These are phyloP conservation scores for Macrophya annulata DNA, from an alignment of 2,888 invertebrate species.

Conservation along the genomic window DNA sequence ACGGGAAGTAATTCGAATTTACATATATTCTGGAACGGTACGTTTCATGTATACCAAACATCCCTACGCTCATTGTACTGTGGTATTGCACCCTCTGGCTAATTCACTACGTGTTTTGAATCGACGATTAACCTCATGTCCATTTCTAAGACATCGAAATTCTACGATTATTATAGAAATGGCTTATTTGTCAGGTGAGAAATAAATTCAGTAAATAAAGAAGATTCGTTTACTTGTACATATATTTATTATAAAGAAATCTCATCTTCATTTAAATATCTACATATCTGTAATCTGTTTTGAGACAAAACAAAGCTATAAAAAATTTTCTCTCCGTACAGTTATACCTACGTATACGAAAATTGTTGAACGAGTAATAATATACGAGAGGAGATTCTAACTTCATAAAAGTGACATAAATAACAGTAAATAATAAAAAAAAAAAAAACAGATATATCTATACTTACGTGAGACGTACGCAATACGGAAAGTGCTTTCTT, in stretches of 20 bases:
- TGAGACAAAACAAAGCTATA: conserved; percentile 4
- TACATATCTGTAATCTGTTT: not conserved
- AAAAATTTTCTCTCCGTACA: not conserved
- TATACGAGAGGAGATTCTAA: not conserved
- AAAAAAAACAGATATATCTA: not conserved
- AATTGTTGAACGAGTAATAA: not conserved
- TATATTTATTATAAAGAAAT: not conserved
- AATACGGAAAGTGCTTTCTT: not conserved
- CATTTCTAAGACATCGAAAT: conserved; percentile 34
- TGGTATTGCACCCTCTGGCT: not conserved
- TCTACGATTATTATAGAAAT: not conserved
- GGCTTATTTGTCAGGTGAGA: not conserved
- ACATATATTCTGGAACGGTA: conserved; percentile 30
- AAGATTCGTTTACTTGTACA: not conserved
- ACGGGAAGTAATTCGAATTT: conserved; percentile 27
- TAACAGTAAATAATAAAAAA: conserved; percentile 1
- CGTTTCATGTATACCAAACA: conserved; percentile 35
- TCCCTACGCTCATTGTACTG: not conserved
- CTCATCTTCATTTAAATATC: not conserved
- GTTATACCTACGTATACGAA: not conserved
- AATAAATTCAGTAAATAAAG: not conserved
- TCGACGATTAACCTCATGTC: conserved; percentile 33
- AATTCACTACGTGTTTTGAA: conserved; percentile 54
- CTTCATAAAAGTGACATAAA: not conserved
- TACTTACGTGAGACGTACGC: not conserved